Conservation (phyloP, 2,113 vertebrate genomes). For the Paracanthobrama guichenoti region DNA sequence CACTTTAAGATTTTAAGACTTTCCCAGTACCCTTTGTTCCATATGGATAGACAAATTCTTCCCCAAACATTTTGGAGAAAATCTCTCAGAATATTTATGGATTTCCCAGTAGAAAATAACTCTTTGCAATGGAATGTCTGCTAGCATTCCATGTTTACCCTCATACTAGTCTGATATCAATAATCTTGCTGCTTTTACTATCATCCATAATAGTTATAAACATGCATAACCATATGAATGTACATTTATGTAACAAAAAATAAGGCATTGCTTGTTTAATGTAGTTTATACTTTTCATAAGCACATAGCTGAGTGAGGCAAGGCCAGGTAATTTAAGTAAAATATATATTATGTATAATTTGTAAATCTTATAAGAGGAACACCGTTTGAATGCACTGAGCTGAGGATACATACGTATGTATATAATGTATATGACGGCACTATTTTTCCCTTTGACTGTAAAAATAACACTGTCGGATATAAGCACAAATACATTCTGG, state of each 20-base stretch:
- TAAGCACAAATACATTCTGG: constrained; percentile 28
- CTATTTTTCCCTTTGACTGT: neutral
- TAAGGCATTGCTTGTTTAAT: constrained; percentile 30
- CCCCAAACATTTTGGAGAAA: neutral
- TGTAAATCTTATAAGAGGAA: constrained; percentile 54
- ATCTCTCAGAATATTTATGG: neutral
- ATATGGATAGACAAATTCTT: neutral
- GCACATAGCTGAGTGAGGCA: constrained; percentile 45
- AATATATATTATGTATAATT: constrained; percentile 59
- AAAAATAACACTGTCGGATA: neutral
- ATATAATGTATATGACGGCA: constrained; percentile 61
- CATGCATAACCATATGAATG: constrained; percentile 63
- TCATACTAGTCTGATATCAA: neutral
- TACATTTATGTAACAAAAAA: constrained; percentile 53
- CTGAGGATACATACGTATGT: constrained; percentile 67
- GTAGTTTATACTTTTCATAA: constrained; percentile 42
- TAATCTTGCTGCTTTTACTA: constrained; percentile 55
- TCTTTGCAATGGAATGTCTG: neutral
- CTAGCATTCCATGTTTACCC: constrained; percentile 5
- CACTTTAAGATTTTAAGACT: constrained; percentile 3
- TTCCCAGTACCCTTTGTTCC: neutral
- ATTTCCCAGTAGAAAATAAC: neutral
- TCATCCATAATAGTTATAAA: constrained; percentile 50
- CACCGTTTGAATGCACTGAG: constrained; percentile 54
- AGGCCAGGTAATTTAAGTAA: constrained; percentile 43